Conservation (phyloP, 2,888 invertebrate species). For the Griposia aprilina region DNA sequence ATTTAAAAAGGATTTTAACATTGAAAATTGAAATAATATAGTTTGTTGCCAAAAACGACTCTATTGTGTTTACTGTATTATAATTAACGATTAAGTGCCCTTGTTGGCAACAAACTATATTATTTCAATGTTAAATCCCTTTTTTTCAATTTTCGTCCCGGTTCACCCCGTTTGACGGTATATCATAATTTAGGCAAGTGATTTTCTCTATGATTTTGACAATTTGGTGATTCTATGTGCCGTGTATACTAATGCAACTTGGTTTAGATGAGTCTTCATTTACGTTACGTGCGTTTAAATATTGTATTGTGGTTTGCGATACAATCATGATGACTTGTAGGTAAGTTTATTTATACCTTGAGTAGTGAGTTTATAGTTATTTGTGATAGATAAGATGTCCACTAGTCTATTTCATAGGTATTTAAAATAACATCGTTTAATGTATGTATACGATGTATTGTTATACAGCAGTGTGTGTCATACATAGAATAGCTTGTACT, state of each 20-base stretch:
- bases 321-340: not conserved
- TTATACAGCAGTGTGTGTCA: slow-evolving; percentile 9
- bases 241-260: no score
- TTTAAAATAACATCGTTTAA: slow-evolving; percentile 4
- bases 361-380: slow-evolving; percentile 6
- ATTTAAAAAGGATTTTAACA: no score
- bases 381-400: not conserved
- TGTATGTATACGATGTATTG: slow-evolving; percentile 19
- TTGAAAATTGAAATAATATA: no score
- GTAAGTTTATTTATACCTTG: not conserved
- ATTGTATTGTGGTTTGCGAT: slow-evolving; percentile 1
- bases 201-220: not conserved
- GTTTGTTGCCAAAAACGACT: no score
- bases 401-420: no score
- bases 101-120: no score
- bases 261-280: not conserved
- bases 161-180: not conserved
- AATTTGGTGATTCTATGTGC: not conserved
- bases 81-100: no score
- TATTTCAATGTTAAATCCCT: no score
- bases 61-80: no score
- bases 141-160: no score
- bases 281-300: not conserved
- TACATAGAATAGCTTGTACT: slow-evolving; percentile 16
- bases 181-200: not conserved